Evolutionary conservation across 2,113 vertebrate genomes (phyloP), one percentile per base, ranked within the genome.

Genomic region (Ageneiosus marmoratus): DNA sequence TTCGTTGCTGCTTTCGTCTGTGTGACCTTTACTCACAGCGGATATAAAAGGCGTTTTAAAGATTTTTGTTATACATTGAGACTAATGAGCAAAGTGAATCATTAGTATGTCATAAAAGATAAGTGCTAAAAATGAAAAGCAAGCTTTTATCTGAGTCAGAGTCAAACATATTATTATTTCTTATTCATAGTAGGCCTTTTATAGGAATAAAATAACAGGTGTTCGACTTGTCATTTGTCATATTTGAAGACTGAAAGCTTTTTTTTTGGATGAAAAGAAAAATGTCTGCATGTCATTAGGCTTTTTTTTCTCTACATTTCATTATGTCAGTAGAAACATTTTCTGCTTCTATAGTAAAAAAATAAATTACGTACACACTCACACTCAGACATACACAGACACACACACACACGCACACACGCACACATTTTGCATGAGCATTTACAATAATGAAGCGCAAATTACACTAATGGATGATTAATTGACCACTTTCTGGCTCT

Each of bases 401-500:
- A 73, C 32, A 24, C 67, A 12, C 27, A 55, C 51, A 70, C 48
- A 55, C 32, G 56, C 32, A 73, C 32, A 24, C 67, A 12, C 70
- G 56, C 48, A 24, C 16, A 13, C 70, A 65, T 46, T 73, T 63
- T 48, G 65, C 60, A 53, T 44, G 44, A 81, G 73, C 75, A 2
- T 56, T 41, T 77, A 44, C 11, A 6, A 56, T 0, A 75, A 81
- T 84, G 74, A 79, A 77, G 73, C 60, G 4, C 69, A 82, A 32
- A 84, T 74, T 84, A 80, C 81, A 37, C 55, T 81, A 87, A 84
- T 82, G 80, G 88, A 29, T 70, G 70, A 78, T 83, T 85, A 85
- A 85, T 82, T 85, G 70, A 85, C 62, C 86, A 77, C 44, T 83
- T 84, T 55, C 79, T 29, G 51, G 24, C 79, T 65, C 12, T 74